phyloP scores from a whole-genome alignment of 2,113 vertebrate genomes.

The Enhydra lutris region DNA sequence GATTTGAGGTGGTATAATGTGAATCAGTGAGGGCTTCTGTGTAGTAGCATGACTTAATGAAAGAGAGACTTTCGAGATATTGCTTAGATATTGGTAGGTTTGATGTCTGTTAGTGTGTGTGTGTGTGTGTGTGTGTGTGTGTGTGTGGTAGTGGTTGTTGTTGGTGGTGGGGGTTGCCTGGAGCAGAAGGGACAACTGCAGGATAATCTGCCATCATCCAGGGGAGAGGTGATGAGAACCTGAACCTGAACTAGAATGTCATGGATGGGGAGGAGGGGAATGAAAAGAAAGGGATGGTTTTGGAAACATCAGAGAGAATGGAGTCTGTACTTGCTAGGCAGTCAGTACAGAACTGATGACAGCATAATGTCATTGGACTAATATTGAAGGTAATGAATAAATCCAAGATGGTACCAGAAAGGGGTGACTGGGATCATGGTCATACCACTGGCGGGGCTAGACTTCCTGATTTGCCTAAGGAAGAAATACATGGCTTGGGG shows the following conservation, averaged over 20 bases:
- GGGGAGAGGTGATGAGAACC: background rate
- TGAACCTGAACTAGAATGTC: background rate
- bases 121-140: background rate
- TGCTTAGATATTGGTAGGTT: background rate
- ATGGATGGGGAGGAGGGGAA: background rate
- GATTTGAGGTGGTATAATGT: background rate
- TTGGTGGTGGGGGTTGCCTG: fast-evolving
- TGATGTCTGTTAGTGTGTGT: background rate
- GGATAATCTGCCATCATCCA: background rate
- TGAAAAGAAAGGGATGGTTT: background rate
- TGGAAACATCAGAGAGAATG: background rate
- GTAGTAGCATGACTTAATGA: background rate
- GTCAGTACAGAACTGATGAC: background rate
- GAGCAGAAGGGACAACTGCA: background rate
- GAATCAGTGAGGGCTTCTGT: background rate
- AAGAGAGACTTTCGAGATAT: background rate
- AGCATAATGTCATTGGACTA: background rate
- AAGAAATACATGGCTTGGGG: background rate
- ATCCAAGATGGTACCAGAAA: background rate
- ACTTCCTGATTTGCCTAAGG: background rate
- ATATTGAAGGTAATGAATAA: background rate
- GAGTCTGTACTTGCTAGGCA: background rate
- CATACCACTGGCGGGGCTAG: background rate
- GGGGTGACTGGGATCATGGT: background rate
- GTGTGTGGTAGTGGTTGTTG: too few species aligned